These are phyloP conservation scores for Onthophagus sagittarius DNA, from an alignment of 2,888 invertebrate species.

Conservation along the genomic window DNA sequence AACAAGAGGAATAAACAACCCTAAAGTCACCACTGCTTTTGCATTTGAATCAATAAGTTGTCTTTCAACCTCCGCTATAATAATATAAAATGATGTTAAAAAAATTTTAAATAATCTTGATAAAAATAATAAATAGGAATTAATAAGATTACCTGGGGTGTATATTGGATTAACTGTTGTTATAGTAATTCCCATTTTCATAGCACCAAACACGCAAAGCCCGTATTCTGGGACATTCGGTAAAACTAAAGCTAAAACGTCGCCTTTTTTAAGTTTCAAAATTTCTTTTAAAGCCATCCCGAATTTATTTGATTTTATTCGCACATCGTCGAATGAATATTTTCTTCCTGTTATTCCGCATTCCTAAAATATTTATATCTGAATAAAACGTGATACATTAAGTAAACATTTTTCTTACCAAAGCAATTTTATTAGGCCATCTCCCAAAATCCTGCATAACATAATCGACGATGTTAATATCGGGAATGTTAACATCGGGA, in stretches of 20 bases:
- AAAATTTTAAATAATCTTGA: not conserved
- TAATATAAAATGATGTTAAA: not conserved
- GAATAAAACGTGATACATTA: not conserved
- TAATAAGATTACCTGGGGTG: constrained; percentile 41
- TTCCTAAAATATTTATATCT: constrained; percentile 51
- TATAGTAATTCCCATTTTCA: constrained; percentile 66
- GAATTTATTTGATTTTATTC: constrained; percentile 62
- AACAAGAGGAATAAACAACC: constrained; percentile 49
- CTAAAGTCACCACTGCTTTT: constrained; percentile 60
- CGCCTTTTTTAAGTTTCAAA: constrained; percentile 62
- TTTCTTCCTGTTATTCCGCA: constrained; percentile 68
- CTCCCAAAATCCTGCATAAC: constrained; percentile 53
- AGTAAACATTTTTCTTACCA: constrained; percentile 14
- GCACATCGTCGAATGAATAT: constrained; percentile 66
- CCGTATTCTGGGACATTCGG: constrained; percentile 76
- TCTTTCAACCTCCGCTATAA: constrained; percentile 67
- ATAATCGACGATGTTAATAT: constrained; percentile 54
- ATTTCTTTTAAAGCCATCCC: constrained; percentile 54
- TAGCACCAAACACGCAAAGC: constrained; percentile 60
- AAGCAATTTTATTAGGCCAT: constrained; percentile 53
- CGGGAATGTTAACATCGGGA: constrained; percentile 54
- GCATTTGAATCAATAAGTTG: constrained; percentile 61
- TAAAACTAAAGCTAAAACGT: constrained; percentile 66
- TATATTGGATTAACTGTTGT: constrained; percentile 75
- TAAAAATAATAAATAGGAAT: too few species aligned